Evolutionary conservation across 53 echinoderm and acorn worm genomes (phyloP).

Genomic region (Henricia sp.): DNA sequence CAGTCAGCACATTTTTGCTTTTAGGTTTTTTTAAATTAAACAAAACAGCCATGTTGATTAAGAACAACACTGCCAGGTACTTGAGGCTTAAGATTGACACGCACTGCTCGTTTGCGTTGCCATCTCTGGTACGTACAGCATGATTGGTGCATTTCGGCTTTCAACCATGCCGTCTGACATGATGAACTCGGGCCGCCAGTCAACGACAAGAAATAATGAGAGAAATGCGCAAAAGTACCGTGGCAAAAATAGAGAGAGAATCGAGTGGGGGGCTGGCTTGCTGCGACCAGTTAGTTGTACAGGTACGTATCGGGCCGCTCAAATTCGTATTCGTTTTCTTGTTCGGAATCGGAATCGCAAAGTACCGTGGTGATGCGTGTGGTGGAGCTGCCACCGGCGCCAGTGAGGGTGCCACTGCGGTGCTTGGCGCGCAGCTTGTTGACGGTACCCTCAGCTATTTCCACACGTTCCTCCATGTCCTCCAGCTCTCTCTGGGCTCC

Average conservation of each 20-base stretch:
- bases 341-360: conserved; percentile 79
- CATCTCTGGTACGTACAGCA: conserved; percentile 15
- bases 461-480: conserved; percentile 97
- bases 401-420: conserved; percentile 77
- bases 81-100: conserved; percentile 36
- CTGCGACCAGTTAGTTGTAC: conserved; percentile 49
- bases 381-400: conserved; percentile 46
- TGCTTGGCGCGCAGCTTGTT: conserved; percentile 96
- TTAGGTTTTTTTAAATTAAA: conserved; percentile 2
- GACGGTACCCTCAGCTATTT: conserved; percentile 88
- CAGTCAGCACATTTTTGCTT: neutral
- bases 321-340: conserved; percentile 54
- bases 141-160: conserved; percentile 50
- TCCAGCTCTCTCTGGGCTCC: conserved; percentile 89
- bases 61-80: conserved; percentile 44
- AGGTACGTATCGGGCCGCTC: conserved; percentile 53
- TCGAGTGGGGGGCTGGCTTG: conserved; percentile 35
- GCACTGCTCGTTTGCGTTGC: conserved; percentile 3
- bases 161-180: conserved; percentile 60
- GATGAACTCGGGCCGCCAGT: conserved; percentile 53
- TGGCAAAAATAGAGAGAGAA: conserved; percentile 47
- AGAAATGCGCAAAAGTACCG: conserved; percentile 63
- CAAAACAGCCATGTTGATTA: no score
- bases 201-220: neutral
- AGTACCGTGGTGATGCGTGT: conserved; percentile 90